A percentile compares a stretch with the other conserved stretches of the same genome.
phyloP scores from a whole-genome alignment of 2,888 invertebrate genomes.

The Xylocampa areola region DNA sequence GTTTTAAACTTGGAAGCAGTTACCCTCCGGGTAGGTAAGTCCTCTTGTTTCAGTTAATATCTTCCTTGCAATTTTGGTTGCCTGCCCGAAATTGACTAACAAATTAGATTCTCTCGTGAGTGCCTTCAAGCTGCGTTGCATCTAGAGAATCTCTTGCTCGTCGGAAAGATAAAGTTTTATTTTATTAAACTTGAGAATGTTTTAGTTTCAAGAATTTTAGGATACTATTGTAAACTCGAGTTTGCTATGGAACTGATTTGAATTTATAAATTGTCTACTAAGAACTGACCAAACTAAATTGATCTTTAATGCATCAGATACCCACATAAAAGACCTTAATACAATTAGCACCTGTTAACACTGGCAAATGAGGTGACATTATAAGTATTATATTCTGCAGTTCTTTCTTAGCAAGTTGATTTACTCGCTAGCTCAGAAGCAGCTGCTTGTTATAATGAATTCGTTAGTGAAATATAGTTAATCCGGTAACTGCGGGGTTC shows the following conservation, averaged over 20 bases:
- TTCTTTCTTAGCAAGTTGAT: conserved; percentile 16
- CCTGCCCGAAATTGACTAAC: background rate
- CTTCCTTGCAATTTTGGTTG: background rate
- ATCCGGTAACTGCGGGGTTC: conserved; percentile 64
- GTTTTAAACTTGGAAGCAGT: too few relatives aligned
- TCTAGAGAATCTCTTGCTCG: too few relatives aligned
- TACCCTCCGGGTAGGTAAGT: too few relatives aligned
- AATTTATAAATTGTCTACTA: too few relatives aligned
- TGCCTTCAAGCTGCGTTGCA: background rate
- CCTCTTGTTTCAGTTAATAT: background rate
- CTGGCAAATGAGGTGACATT: background rate
- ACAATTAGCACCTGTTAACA: background rate
- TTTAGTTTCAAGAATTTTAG: too few relatives aligned
- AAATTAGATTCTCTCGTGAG: background rate
- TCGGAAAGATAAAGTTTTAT: too few relatives aligned
- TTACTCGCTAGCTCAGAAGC: conserved; percentile 22
- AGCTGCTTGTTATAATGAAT: conserved; percentile 70
- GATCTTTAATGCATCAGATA: background rate
- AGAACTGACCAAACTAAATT: background rate
- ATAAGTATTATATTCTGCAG: background rate
- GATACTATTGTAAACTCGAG: too few relatives aligned
- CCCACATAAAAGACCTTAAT: background rate
- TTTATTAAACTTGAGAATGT: too few relatives aligned
- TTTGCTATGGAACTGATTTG: too few relatives aligned
- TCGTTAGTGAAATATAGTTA: conserved; percentile 72